A percentile compares a stretch with the other conserved stretches of the same genome.
These are phyloP conservation scores for Stratiomys singularior DNA, from an alignment of 2,888 invertebrate species.

Conservation along the genomic window DNA sequence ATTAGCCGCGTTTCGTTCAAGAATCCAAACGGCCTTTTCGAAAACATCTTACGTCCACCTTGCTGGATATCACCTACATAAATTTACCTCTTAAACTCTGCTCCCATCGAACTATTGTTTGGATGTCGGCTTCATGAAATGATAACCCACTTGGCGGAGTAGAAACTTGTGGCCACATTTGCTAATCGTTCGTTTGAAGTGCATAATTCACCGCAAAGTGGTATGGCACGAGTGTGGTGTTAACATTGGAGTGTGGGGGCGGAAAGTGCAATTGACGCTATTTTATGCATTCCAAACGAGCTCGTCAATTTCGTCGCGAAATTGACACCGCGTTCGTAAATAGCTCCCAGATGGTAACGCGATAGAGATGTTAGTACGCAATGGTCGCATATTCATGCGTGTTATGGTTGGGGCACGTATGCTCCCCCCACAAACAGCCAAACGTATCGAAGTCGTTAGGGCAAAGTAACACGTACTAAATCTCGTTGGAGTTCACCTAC, in stretches of 20 bases:
- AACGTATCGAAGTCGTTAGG: neutral
- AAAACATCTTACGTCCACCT: slow-evolving; percentile 3
- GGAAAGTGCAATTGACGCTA: neutral
- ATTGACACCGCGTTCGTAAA: slow-evolving; percentile 23
- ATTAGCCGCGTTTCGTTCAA: too few species aligned
- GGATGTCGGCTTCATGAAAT: neutral
- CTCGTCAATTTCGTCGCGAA: slow-evolving; percentile 35
- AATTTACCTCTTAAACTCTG: slow-evolving; percentile 35
- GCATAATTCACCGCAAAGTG: slow-evolving; percentile 35
- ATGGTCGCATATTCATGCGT: neutral
- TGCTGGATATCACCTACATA: neutral
- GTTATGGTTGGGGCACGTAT: neutral
- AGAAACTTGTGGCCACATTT: slow-evolving; percentile 30
- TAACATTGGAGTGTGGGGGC: neutral
- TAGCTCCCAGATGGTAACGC: neutral
- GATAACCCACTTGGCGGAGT: slow-evolving; percentile 13
- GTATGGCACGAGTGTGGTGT: neutral
- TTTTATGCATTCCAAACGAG: slow-evolving; percentile 34
- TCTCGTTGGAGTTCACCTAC: too few species aligned
- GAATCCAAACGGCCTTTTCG: neutral
- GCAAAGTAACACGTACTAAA: neutral
- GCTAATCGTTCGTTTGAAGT: slow-evolving; percentile 33
- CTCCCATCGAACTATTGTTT: slow-evolving; percentile 17
- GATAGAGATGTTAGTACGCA: neutral
- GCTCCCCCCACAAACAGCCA: neutral